These are phyloP conservation scores for Spisula solida DNA, from an alignment of 2,888 invertebrate genomes.

Conservation along the genomic window DNA sequence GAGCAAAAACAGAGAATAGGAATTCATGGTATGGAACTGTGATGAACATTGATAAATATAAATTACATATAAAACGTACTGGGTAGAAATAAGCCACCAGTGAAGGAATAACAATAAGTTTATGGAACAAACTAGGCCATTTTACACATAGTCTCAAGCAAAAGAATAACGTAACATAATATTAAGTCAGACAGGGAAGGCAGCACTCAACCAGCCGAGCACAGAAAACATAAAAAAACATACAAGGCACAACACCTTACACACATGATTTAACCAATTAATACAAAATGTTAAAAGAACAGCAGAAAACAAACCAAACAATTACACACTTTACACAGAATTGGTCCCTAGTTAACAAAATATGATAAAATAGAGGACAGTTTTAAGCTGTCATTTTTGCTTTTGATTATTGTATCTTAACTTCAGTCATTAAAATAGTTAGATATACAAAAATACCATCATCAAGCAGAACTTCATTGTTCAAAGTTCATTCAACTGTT, in stretches of 20 bases:
- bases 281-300: no score
- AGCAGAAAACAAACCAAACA: no score
- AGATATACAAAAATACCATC: not conserved
- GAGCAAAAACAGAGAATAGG: not conserved
- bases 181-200: no score
- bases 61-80: not conserved
- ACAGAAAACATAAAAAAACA: no score
- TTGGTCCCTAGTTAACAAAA: not conserved
- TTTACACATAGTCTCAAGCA: no score
- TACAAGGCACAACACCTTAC: no score
- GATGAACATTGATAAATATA: not conserved
- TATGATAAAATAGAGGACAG: not conserved
- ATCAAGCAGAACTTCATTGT: not conserved
- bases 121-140: no score
- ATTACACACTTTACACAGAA: not conserved
- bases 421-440: no score
- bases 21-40: not conserved
- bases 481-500: not conserved
- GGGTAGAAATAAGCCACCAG: not conserved
- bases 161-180: no score
- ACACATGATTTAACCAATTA: no score
- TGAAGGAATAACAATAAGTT: not conserved
- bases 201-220: no score
- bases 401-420: no score
- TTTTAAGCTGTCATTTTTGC: not conserved